phyloP scores from a whole-genome alignment of 2,113 vertebrate species.

The Alouatta palliata region DNA sequence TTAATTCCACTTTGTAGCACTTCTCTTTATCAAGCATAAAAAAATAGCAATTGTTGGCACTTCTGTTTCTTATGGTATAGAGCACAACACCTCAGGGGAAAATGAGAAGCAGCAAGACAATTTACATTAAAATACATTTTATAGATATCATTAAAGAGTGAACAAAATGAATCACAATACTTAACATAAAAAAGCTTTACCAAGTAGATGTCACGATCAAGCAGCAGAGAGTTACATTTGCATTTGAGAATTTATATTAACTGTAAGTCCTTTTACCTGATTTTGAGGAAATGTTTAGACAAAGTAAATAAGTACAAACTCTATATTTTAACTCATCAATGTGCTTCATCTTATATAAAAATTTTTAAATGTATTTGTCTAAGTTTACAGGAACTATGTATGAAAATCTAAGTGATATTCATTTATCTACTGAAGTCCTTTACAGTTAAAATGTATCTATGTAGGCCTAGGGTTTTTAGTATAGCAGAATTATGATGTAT shows the following conservation, averaged over 20 bases:
- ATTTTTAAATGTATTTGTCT: neutral
- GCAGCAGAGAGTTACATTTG: neutral
- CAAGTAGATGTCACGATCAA: neutral
- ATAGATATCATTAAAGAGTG: neutral
- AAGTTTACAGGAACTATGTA: neutral
- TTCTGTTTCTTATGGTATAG: neutral
- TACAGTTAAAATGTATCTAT: neutral
- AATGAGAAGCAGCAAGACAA: neutral
- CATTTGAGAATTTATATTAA: neutral
- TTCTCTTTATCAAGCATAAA: slow-evolving; percentile 1
- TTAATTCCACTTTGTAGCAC: slow-evolving; percentile 29
- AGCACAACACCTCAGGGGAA: neutral
- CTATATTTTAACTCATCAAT: neutral
- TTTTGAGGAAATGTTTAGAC: neutral
- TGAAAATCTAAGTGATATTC: neutral
- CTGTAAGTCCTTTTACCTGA: neutral
- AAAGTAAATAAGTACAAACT: neutral
- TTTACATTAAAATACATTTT: neutral
- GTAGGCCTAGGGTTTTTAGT: neutral
- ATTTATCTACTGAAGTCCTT: neutral
- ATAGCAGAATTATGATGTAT: neutral
- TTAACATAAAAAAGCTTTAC: neutral
- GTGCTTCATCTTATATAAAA: neutral
- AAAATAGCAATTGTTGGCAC: neutral
- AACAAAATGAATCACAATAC: neutral